These are phyloP conservation scores for Hydractinia symbiolongicarpus DNA, from an alignment of 30 jellyfish, hydroid and myxozoan species.

Conservation along the genomic window DNA sequence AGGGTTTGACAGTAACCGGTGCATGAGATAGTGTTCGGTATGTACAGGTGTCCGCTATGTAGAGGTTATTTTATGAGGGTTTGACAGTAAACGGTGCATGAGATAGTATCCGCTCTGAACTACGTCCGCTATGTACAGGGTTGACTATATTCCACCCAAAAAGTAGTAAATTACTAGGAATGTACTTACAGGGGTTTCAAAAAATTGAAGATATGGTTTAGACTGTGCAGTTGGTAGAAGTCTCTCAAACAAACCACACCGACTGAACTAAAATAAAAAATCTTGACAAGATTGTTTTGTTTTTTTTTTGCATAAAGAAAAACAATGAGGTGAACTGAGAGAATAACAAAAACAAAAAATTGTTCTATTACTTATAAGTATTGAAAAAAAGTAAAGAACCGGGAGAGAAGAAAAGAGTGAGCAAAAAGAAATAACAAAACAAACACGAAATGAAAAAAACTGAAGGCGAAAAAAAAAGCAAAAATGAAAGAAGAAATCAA, in stretches of 20 bases:
- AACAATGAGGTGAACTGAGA: too few relatives aligned
- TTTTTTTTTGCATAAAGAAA: too few relatives aligned
- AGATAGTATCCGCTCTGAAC: neutral
- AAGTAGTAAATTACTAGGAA: neutral
- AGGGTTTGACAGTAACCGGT: too few relatives aligned
- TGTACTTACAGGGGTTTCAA: slow-evolving; percentile 42
- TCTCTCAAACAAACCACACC: slow-evolving; percentile 44
- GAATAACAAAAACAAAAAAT: neutral
- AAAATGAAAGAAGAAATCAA: neutral
- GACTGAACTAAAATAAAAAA: slow-evolving; percentile 13
- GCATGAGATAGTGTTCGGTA: too few relatives aligned
- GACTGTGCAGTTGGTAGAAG: slow-evolving; percentile 30
- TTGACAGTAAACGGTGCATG: slow-evolving; percentile 9
- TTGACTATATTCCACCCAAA: neutral
- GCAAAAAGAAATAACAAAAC: slow-evolving; percentile 8
- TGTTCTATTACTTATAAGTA: neutral
- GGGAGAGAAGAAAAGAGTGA: neutral
- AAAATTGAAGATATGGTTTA: slow-evolving; percentile 15
- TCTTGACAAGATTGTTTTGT: neutral
- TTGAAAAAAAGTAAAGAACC: neutral
- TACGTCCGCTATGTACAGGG: neutral
- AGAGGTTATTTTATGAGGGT: neutral
- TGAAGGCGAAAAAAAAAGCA: neutral
- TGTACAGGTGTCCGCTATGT: too few relatives aligned
- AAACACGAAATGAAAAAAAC: slow-evolving; percentile 4